Conservation (phyloP, 1,140 invertebrate species). For the Phymastichus coffea region DNA sequence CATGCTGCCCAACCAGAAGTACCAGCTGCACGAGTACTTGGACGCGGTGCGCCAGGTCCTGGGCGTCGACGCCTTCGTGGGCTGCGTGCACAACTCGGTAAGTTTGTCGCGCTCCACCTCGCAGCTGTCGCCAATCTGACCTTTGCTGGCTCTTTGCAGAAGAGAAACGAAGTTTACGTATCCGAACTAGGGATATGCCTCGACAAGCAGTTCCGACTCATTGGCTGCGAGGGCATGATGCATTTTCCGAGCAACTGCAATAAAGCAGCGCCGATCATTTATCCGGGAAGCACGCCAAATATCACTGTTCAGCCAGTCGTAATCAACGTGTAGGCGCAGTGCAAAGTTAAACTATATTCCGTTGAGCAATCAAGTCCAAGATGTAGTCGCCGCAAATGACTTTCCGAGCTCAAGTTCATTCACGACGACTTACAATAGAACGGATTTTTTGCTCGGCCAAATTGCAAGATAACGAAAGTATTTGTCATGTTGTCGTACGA, state of each 20-base stretch:
- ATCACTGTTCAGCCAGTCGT: neutral
- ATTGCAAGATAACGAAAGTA: too few species aligned
- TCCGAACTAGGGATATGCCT: constrained; percentile 63
- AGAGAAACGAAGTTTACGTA: constrained; percentile 57
- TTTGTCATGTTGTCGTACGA: too few species aligned
- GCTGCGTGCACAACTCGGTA: constrained; percentile 40
- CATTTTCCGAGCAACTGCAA: constrained; percentile 62
- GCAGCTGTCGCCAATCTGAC: neutral
- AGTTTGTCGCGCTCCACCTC: neutral
- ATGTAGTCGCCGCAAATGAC: too few species aligned
- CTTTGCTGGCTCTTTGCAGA: constrained; percentile 37
- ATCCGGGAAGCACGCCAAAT: constrained; percentile 55
- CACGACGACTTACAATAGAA: too few species aligned
- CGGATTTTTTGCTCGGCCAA: too few species aligned
- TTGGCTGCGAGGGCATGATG: constrained; percentile 62
- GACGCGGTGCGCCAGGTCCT: constrained; percentile 55
- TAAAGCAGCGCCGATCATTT: constrained; percentile 57
- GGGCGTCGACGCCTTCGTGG: constrained; percentile 32
- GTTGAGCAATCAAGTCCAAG: too few species aligned
- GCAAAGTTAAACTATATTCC: too few species aligned
- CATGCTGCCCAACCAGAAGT: constrained; percentile 64
- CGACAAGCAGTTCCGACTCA: constrained; percentile 61
- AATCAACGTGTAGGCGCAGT: too few species aligned
- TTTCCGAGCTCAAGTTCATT: too few species aligned
- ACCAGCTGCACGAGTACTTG: constrained; percentile 60